phyloP scores from a whole-genome alignment of 2,888 invertebrate species.

The Cabera pusaria region DNA sequence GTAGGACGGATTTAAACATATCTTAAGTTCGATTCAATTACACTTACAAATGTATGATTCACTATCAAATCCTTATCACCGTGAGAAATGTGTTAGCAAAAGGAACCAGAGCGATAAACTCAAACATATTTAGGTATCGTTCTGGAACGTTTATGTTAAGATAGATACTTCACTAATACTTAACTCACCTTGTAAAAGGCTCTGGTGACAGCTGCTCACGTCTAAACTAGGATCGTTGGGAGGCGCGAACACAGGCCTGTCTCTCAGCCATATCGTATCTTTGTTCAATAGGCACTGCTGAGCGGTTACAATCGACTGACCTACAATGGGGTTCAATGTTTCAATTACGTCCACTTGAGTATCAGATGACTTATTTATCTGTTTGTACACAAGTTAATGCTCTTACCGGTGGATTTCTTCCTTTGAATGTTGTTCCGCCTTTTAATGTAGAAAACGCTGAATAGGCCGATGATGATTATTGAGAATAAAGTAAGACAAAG shows the following conservation, averaged over 20 bases:
- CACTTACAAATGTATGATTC: conserved; percentile 8
- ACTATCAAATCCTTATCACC: conserved; percentile 27
- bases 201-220: conserved; percentile 72
- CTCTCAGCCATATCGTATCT: conserved; percentile 77
- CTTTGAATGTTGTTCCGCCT: conserved; percentile 68
- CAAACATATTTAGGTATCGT: conserved; percentile 23
- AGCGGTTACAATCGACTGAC: conserved; percentile 78
- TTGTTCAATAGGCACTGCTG: conserved; percentile 79
- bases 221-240: conserved; percentile 64
- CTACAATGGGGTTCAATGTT: conserved; percentile 64
- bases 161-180: conserved; percentile 13
- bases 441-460: conserved; percentile 72
- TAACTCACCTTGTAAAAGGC: conserved; percentile 70
- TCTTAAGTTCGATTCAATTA: conserved; percentile 13
- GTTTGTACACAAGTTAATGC: conserved; percentile 30
- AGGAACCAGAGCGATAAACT: conserved; percentile 27
- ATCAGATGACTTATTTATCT: conserved; percentile 18
- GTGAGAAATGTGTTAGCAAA: conserved; percentile 47
- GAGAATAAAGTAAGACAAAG: conserved; percentile 68
- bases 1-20: conserved; percentile 4
- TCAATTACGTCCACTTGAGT: conserved; percentile 51
- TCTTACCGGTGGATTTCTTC: conserved; percentile 72
- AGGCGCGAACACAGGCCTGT: conserved; percentile 69
- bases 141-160: conserved; percentile 13
- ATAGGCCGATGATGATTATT: conserved; percentile 66